A percentile compares a stretch with the other conserved stretches of the same genome.
Evolutionary conservation across 23 tunicate genomes (phyloP).

Genomic region (Oikopleura dioica): DNA sequence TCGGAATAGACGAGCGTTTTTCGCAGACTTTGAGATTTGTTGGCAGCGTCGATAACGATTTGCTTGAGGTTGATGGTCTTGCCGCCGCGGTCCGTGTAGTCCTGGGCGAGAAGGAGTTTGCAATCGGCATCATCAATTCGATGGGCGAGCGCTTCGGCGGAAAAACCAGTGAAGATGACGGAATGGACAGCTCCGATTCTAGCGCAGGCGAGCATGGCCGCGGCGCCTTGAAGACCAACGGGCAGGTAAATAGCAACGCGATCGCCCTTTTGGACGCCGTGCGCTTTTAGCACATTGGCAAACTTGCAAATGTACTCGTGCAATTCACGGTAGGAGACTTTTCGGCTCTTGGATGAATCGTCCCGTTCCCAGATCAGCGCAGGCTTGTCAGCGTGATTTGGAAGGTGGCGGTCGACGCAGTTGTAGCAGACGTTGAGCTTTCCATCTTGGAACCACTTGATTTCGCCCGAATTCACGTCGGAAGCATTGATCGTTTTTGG

Average conservation of each 20-base stretch:
- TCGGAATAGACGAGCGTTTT: not conserved
- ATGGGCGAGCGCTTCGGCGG: slow-evolving; percentile 49
- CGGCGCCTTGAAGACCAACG: slow-evolving; percentile 50
- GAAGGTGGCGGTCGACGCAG: slow-evolving; percentile 52
- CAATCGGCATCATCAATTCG: slow-evolving; percentile 71
- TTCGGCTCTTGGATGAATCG: not conserved
- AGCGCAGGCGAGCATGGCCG: slow-evolving; percentile 69
- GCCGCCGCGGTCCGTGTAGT: slow-evolving; percentile 31
- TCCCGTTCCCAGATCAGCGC: slow-evolving; percentile 53
- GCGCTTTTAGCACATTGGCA: slow-evolving; percentile 46
- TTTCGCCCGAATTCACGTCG: slow-evolving; percentile 30
- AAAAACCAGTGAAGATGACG: slow-evolving; percentile 89
- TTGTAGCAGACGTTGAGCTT: slow-evolving; percentile 57
- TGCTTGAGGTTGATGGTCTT: slow-evolving; percentile 40
- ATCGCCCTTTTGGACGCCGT: slow-evolving; percentile 64
- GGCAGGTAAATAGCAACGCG: slow-evolving; percentile 89
- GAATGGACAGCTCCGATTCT: slow-evolving; percentile 73
- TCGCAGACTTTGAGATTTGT: slow-evolving; percentile 12
- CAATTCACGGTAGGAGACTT: slow-evolving; percentile 23
- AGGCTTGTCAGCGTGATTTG: slow-evolving; percentile 25
- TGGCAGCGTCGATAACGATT: slow-evolving; percentile 59
- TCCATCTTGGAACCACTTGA: slow-evolving; percentile 60
- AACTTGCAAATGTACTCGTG: slow-evolving; percentile 59
- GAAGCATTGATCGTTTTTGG: slow-evolving; percentile 33
- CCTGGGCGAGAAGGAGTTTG: slow-evolving; percentile 41